Percentiles rank a stretch among this genome's conserved stretches.
These are phyloP conservation scores for Opisthocomus hoazin DNA, from an alignment of 2,113 vertebrate species.

Conservation along the genomic window DNA sequence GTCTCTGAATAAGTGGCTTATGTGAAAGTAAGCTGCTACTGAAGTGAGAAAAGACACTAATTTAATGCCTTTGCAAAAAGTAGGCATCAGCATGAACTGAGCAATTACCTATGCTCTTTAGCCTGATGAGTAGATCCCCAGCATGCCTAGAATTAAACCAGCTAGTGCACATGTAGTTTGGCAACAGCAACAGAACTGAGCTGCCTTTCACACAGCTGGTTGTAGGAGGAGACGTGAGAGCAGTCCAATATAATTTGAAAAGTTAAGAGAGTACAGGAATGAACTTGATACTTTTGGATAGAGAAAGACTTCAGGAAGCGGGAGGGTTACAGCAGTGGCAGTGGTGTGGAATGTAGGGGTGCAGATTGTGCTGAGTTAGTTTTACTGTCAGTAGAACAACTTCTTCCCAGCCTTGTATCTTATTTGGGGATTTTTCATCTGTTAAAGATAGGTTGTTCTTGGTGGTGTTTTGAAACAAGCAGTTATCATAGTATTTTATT, in stretches of 20 bases:
- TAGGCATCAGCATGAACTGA: background rate
- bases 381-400: background rate
- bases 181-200: background rate
- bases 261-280: background rate
- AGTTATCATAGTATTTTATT: background rate
- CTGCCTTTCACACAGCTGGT: background rate
- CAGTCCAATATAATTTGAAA: background rate
- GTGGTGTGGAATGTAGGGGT: background rate
- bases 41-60: background rate
- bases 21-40: background rate
- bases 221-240: background rate
- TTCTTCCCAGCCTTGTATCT: background rate
- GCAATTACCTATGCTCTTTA: rapidly evolving
- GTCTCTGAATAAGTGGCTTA: background rate
- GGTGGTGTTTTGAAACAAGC: background rate
- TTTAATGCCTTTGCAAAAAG: background rate
- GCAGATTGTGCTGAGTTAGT: background rate
- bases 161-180: background rate
- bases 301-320: background rate
- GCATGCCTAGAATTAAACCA: background rate
- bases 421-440: background rate
- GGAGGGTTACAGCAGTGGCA: background rate
- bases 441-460: background rate
- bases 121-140: background rate
- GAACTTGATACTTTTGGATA: background rate